phyloP scores from a whole-genome alignment of 2,888 invertebrate species.

The Phragmatobia fuliginosa region DNA sequence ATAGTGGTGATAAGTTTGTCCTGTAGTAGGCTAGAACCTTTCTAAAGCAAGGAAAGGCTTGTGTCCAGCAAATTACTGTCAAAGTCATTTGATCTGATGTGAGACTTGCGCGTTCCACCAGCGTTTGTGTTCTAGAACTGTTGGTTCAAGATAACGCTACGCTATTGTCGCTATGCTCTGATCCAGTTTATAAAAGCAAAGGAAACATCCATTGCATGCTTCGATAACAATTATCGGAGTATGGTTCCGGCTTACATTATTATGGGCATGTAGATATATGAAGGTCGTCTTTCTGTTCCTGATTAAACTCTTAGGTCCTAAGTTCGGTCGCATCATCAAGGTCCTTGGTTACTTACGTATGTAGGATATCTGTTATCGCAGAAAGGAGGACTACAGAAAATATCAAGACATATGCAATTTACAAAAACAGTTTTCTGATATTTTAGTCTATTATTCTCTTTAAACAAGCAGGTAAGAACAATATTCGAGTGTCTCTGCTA shows the following conservation, averaged over 20 bases:
- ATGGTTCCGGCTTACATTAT: slow-evolving; percentile 4
- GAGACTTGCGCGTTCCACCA: too few relatives aligned
- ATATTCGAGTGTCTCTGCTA: too few relatives aligned
- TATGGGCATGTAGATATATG: not conserved
- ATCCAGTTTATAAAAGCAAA: not conserved
- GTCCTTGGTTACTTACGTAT: too few relatives aligned
- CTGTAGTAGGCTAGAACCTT: too few relatives aligned
- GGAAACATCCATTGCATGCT: slow-evolving; percentile 1
- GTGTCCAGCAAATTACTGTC: too few relatives aligned
- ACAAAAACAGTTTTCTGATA: not conserved
- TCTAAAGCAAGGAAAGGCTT: too few relatives aligned
- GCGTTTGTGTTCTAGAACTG: not conserved
- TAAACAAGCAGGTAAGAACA: too few relatives aligned
- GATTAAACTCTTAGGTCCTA: not conserved
- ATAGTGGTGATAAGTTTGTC: too few relatives aligned
- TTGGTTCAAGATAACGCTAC: not conserved
- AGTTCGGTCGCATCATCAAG: not conserved
- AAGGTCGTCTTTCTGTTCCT: not conserved
- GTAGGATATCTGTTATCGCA: too few relatives aligned
- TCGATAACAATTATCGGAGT: slow-evolving; percentile 5
- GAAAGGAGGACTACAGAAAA: too few relatives aligned
- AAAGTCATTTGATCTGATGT: too few relatives aligned
- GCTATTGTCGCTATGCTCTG: not conserved
- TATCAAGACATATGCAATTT: not conserved
- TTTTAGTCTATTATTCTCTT: not conserved